These are phyloP conservation scores for Xanthorhoe spadicearia DNA, from an alignment of 2,888 invertebrate species.

Conservation along the genomic window DNA sequence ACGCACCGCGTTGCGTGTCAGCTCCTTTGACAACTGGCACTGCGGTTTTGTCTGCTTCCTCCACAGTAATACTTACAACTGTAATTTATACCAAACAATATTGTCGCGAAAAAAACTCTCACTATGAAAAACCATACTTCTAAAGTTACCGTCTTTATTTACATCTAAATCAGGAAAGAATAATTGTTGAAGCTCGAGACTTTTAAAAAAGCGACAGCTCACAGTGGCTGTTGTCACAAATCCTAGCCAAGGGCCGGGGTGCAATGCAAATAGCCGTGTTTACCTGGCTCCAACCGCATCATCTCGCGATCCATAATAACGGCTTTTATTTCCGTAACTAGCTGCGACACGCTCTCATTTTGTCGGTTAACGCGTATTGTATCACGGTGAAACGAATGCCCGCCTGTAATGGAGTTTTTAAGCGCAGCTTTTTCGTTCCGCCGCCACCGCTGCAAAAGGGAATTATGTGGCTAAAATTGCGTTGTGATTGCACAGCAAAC, in stretches of 20 bases:
- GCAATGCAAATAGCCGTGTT: constrained; percentile 76
- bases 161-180: constrained; percentile 10
- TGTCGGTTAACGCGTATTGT: constrained; percentile 79
- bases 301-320: constrained; percentile 73
- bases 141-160: constrained; percentile 17
- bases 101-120: neutral
- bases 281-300: constrained; percentile 63
- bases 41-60: constrained; percentile 38
- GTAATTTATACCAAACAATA: constrained; percentile 15
- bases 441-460: constrained; percentile 56
- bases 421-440: constrained; percentile 70
- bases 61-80: constrained; percentile 3
- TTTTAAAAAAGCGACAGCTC: constrained; percentile 45
- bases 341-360: constrained; percentile 75
- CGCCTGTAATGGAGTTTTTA: constrained; percentile 77
- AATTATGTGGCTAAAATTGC: constrained; percentile 73
- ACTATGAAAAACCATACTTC: neutral
- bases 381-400: constrained; percentile 74
- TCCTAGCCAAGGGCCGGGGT: constrained; percentile 72
- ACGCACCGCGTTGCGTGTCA: constrained; percentile 44
- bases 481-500: constrained; percentile 65
- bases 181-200: constrained; percentile 8
- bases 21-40: constrained; percentile 41
- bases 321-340: constrained; percentile 80
- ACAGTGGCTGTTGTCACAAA: constrained; percentile 71